Evolutionary conservation across 2,888 invertebrate species (phyloP).

Genomic region (Aricia artaxerxes): DNA sequence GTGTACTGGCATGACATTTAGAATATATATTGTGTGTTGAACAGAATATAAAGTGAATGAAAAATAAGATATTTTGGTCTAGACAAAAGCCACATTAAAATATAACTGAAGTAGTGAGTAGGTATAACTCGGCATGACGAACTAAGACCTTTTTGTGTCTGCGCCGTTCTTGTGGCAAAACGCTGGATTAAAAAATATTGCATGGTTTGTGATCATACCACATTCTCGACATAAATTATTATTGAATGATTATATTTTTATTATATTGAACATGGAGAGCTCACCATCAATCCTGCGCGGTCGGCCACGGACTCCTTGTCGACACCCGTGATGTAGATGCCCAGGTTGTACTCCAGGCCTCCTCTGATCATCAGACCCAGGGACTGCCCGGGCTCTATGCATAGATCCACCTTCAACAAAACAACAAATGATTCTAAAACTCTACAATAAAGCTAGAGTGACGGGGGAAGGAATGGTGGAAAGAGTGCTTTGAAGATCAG

Average conservation of each 20-base stretch:
- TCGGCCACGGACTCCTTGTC: conserved; percentile 97
- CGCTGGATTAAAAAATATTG: no score
- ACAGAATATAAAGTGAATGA: no score
- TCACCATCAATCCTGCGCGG: conserved; percentile 92
- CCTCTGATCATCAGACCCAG: conserved; percentile 97
- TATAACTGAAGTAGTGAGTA: background rate
- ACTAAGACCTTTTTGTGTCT: no score
- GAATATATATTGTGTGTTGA: background rate
- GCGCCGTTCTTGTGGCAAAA: no score
- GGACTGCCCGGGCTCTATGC: conserved; percentile 94
- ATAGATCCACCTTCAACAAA: conserved; percentile 85
- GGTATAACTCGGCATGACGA: background rate
- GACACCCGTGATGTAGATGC: conserved; percentile 97
- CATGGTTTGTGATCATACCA: no score
- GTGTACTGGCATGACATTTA: background rate
- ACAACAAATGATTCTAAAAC: background rate
- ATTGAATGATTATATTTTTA: no score
- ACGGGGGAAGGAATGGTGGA: background rate
- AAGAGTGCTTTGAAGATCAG: background rate
- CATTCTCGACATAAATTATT: no score
- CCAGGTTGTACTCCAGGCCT: conserved; percentile 96
- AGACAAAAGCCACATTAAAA: background rate
- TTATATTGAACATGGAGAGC: conserved; percentile 26
- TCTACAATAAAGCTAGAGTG: background rate
- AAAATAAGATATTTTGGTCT: background rate